Base-by-base conservation (phyloP, 2,113 vertebrate genomes). In the Gobiocypris rarus region DNA sequence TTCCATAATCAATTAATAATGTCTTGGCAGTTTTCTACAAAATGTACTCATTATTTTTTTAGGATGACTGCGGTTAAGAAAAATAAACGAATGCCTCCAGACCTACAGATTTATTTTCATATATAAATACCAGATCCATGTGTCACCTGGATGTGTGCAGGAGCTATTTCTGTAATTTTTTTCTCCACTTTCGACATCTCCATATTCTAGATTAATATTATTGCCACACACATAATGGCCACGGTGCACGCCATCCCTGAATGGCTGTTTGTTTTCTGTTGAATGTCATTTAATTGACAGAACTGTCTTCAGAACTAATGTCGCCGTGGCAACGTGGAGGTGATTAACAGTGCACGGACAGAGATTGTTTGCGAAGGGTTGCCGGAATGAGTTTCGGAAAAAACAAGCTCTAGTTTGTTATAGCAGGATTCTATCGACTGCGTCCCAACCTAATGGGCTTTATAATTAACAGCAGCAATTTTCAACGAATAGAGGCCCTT, bases 1-100 rank as follows among this genome's bases (percentile, higher is more conserved):
- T 92, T 92, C 81, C 90, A 91, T 91, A 91, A 90, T 67, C 87
- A 78, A 85, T 91, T 90, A 92, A 94, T 92, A 89, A 92, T 91
- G 89, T 91, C 86, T 88, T 86, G 84, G 89, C 86, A 83, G 83
- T 85, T 89, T 84, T 89, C 88, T 85, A 52, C 17, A 86, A 24
- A 85, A 63, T 87, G 4, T 22, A 75, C 90, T 86, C 84, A 87
- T 93, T 86, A 59, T 77, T 92, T 90, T 86, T 75, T 85, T 88
- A 87, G 19, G n/a, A 61, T 54, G 22, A 52, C 43, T 54, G 34
- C 19, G 4, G 65, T 69, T 38, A 70, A 14, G 54, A 17, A 70
- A 77, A 59, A 82, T 26, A 76, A 59, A 82, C 10, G 34, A 77
- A 41, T 28, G 7, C 24, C 5, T 41, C 43, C 38, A 54, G 59